phyloP scores from a whole-genome alignment of 2,888 invertebrate genomes.

The Diachrysia chrysitis region DNA sequence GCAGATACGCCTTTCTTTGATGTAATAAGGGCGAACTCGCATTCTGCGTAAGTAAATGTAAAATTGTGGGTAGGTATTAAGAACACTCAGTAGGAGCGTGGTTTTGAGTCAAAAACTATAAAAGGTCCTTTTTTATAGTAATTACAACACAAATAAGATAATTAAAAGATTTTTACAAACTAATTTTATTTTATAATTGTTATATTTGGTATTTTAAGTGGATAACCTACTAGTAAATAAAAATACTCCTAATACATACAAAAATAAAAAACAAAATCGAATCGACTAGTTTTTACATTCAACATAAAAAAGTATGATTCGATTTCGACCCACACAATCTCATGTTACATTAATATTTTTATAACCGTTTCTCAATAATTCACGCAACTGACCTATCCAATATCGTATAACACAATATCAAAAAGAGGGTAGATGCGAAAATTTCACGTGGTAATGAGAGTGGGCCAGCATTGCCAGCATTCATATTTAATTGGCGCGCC shows the following conservation, averaged over 20 bases:
- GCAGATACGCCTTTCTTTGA: conserved; percentile 34
- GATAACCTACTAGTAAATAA: too few species aligned
- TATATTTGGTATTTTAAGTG: too few species aligned
- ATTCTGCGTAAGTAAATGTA: not conserved
- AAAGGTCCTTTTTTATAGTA: too few species aligned
- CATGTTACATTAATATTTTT: conserved; percentile 43
- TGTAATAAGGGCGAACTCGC: conserved; percentile 42
- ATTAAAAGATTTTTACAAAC: conserved; percentile 28
- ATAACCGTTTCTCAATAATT: conserved; percentile 59
- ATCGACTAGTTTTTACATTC: not conserved
- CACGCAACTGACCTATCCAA: conserved; percentile 61
- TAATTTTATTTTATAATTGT: not conserved
- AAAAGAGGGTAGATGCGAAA: conserved; percentile 67
- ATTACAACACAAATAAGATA: conserved; percentile 37
- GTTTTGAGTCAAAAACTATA: conserved; percentile 48
- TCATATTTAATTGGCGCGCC: conserved; percentile 87
- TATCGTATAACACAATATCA: conserved; percentile 63
- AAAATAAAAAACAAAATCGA: not conserved
- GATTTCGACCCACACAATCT: conserved; percentile 13
- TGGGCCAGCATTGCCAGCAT: conserved; percentile 68
- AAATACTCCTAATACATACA: too few species aligned
- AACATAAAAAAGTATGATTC: conserved; percentile 5
- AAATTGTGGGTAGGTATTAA: conserved; percentile 61
- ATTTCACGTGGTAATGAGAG: conserved; percentile 79
- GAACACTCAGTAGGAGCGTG: conserved; percentile 64